phyloP scores from a whole-genome alignment of 2,888 invertebrate species.

The Melinopterus prodromus region DNA sequence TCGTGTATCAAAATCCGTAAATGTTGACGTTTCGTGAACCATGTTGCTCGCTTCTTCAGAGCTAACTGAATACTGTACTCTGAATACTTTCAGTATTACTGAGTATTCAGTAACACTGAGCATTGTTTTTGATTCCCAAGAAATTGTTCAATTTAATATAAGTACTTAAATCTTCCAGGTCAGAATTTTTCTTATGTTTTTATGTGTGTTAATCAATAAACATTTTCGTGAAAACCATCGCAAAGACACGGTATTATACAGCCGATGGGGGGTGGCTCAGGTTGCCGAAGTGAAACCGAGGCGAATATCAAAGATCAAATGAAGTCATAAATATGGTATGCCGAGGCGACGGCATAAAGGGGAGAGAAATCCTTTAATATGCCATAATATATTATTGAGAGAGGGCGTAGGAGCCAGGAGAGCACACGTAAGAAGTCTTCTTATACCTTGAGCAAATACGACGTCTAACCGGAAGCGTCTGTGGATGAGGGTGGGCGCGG shows the following conservation, averaged over 20 bases:
- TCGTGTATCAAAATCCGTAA: too few relatives aligned
- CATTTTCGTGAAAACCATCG: not conserved
- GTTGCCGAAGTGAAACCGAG: not conserved
- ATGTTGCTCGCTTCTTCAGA: too few relatives aligned
- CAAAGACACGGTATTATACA: not conserved
- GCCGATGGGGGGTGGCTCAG: not conserved
- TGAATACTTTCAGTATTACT: too few relatives aligned
- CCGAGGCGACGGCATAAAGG: not conserved
- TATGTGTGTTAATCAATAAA: not conserved
- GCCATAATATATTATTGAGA: conserved; percentile 4
- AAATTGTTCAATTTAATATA: too few relatives aligned
- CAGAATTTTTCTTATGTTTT: not conserved
- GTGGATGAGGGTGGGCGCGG: not conserved
- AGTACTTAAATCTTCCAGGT: too few relatives aligned
- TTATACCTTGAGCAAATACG: not conserved
- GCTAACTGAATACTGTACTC: too few relatives aligned
- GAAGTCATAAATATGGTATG: not conserved
- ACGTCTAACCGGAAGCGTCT: not conserved
- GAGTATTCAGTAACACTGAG: too few relatives aligned
- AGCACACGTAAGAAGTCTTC: conserved; percentile 4
- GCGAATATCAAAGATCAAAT: conserved; percentile 4
- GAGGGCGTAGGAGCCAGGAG: not conserved
- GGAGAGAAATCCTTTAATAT: not conserved
- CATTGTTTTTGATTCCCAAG: too few relatives aligned
- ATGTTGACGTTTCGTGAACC: too few relatives aligned